A percentile compares a stretch with the other conserved stretches of the same genome.
phyloP scores from a whole-genome alignment of 2,797 vertebrate genomes.

The Cygnus olor region DNA sequence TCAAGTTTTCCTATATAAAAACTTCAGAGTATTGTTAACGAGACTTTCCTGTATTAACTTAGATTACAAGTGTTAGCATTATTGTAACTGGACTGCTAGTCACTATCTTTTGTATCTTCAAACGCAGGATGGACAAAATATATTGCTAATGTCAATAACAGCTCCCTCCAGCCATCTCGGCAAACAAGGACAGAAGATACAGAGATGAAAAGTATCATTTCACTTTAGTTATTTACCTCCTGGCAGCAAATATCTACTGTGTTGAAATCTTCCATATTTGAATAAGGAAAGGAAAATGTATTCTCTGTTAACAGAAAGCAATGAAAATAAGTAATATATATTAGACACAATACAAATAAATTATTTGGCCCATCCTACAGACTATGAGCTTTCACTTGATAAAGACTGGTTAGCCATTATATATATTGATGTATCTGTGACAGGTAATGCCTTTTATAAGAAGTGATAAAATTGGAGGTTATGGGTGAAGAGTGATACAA shows the following conservation, averaged over 20 bases:
- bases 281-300: neutral
- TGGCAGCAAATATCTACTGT: neutral
- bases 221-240: neutral
- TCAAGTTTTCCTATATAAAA: neutral
- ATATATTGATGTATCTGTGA: neutral
- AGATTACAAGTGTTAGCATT: neutral
- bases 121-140: neutral
- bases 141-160: neutral
- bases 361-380: neutral
- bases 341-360: neutral
- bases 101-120: neutral
- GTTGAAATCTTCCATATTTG: fast-evolving
- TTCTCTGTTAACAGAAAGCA: neutral
- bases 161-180: neutral
- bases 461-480: neutral
- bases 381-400: neutral
- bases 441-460: neutral
- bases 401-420: neutral
- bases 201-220: neutral
- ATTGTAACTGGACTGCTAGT: neutral
- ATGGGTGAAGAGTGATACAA: neutral
- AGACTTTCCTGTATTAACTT: neutral
- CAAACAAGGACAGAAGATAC: neutral
- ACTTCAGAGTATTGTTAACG: neutral
- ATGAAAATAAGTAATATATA: neutral